phyloP scores from a whole-genome alignment of 2,113 vertebrate genomes.

The Catharus minimus region DNA sequence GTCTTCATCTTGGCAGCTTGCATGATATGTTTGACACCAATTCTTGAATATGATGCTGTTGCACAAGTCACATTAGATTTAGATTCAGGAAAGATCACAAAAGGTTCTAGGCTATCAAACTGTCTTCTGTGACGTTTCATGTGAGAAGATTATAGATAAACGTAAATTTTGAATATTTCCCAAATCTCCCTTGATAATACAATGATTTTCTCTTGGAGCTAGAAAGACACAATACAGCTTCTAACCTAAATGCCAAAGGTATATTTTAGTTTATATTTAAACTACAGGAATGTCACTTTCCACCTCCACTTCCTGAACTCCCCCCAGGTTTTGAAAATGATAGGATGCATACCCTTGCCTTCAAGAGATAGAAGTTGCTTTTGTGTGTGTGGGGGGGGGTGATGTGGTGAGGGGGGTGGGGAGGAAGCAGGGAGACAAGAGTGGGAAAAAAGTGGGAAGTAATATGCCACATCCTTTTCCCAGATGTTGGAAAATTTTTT shows the following conservation, averaged over 20 bases:
- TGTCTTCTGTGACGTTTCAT: background rate
- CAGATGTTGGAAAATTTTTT: background rate
- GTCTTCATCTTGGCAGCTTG: background rate
- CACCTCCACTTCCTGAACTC: fast-evolving
- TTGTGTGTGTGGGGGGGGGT: too few species aligned
- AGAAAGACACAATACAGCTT: background rate
- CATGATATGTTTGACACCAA: background rate
- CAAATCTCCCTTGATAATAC: background rate
- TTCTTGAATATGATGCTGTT: background rate
- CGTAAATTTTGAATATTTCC: background rate
- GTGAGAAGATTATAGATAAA: background rate
- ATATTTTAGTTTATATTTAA: background rate
- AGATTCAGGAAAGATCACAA: background rate
- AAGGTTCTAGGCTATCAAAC: background rate
- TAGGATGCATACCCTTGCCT: background rate
- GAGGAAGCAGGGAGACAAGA: background rate
- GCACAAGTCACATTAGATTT: background rate
- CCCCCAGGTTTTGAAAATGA: background rate
- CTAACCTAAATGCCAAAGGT: background rate
- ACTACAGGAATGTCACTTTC: background rate
- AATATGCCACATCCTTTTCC: background rate
- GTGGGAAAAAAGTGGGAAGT: fast-evolving
- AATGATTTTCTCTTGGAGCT: background rate
- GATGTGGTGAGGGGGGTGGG: fast-evolving
- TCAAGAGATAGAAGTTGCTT: background rate